A percentile compares a stretch with the other conserved stretches of the same genome.
These are phyloP conservation scores for Amblyornis subalaris DNA, from an alignment of 2,113 vertebrate genomes.

Conservation along the genomic window DNA sequence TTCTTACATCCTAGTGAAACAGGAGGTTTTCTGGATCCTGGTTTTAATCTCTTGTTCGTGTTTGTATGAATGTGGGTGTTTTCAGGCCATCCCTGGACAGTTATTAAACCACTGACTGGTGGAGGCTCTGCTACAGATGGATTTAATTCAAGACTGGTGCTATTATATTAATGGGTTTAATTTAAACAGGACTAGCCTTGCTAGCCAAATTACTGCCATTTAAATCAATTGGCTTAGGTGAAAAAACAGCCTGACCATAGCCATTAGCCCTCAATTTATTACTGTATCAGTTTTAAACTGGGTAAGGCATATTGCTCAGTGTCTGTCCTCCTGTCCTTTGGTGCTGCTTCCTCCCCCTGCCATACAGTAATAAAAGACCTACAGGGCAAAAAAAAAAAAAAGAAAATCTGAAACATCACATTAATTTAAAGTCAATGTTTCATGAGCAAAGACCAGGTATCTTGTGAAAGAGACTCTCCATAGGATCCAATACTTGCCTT, in stretches of 20 bases:
- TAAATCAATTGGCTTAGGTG: constrained; percentile 84
- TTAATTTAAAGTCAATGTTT: constrained; percentile 76
- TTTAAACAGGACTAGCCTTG: constrained; percentile 78
- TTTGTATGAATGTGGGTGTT: constrained; percentile 58
- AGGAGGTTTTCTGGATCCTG: constrained; percentile 7
- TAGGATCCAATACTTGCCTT: constrained; percentile 62
- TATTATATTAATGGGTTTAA: constrained; percentile 86
- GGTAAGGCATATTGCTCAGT: constrained; percentile 67
- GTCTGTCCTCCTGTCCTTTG: constrained; percentile 66
- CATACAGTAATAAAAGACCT: constrained; percentile 62
- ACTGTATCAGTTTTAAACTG: constrained; percentile 75
- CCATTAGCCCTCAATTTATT: constrained; percentile 83
- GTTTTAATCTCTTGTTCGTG: constrained; percentile 52
- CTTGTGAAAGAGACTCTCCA: constrained; percentile 55
- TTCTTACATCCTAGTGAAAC: neutral
- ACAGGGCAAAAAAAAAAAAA: neutral
- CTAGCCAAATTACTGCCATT: constrained; percentile 83
- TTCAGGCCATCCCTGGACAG: constrained; percentile 65
- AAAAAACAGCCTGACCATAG: constrained; percentile 74
- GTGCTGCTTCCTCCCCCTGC: constrained; percentile 24
- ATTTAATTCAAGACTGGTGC: constrained; percentile 75
- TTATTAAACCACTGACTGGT: constrained; percentile 75
- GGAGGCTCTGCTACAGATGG: constrained; percentile 67
- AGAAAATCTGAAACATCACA: constrained; percentile 52
- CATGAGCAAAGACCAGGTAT: constrained; percentile 69